Percentiles rank a stretch among this genome's conserved stretches.
phyloP scores from a whole-genome alignment of 2,113 vertebrate species.

The Gambusia holbrooki region DNA sequence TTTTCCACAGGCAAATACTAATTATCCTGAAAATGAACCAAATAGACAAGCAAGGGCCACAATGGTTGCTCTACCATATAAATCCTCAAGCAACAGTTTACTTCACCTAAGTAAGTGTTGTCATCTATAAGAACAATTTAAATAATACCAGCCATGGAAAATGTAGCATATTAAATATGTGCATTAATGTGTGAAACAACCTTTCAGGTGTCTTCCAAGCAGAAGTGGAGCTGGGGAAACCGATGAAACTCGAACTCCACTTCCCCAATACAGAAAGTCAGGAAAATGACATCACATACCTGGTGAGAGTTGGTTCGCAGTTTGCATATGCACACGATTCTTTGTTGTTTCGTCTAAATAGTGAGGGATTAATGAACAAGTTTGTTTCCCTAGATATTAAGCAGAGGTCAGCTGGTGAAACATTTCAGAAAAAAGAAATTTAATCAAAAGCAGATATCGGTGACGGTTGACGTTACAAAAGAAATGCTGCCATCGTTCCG shows the following conservation, averaged over 20 bases:
- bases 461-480: constrained; percentile 49
- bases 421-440: not conserved
- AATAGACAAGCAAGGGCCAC: constrained; percentile 57
- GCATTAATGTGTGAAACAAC: not conserved
- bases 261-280: not conserved
- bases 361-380: not conserved
- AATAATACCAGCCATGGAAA: not conserved
- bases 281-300: constrained; percentile 16
- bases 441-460: constrained; percentile 42
- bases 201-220: constrained; percentile 8
- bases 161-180: not conserved
- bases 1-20: constrained; percentile 71
- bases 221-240: not conserved
- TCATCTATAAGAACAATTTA: not conserved
- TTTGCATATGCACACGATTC: not conserved
- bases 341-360: not conserved
- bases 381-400: constrained; percentile 66
- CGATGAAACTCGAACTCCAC: not conserved
- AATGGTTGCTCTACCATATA: constrained; percentile 65
- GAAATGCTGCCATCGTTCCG: constrained; percentile 78
- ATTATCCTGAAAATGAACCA: not conserved
- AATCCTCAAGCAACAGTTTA: constrained; percentile 52
- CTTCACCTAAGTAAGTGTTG: constrained; percentile 72
- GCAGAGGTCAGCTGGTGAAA: constrained; percentile 73
- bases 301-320: constrained; percentile 58